Base-by-base conservation (phyloP, 2,113 vertebrate genomes). In the Entomyzon cyanotis region DNA sequence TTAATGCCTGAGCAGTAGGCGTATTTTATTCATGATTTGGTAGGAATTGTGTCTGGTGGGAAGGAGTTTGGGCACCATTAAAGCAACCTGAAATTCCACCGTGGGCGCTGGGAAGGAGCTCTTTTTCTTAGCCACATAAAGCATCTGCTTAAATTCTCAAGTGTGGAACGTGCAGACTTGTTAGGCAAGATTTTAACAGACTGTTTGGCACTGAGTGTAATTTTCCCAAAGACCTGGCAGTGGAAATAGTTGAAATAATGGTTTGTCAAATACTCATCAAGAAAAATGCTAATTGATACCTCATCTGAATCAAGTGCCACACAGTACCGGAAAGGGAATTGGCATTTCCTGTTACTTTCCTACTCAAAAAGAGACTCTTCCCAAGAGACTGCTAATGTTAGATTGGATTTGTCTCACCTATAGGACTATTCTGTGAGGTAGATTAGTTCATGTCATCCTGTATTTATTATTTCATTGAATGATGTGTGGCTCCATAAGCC, bases 191-290 rank as follows among this genome's bases (percentile, higher is more conserved):
- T 96, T 96, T 95, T 94, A 98, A 97, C 97, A 98, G 98, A 97
- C 95, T 93, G 96, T 90, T 97, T 97, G 98, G 97, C 97, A 97
- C 93, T 35, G 68, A 89, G 83, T 58, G 44, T 83, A 94, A 86
- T 95, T 98, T 96, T 98, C 86, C 95, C 83, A 83, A 96, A 97
- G 95, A 97, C 96, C 97, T 98, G 97, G 97, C 97, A 97, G 58
- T 95, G 64, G 93, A 93, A 91, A 96, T 97, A 96, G 88, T 91
- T 97, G 94, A 98, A 97, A 97, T 96, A 97, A 96, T 97, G 96
- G 97, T 97, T 95, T 91, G 96, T 98, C 97, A 97, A 95, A 90
- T 96, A 85, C 88, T 95, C 84, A 94, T 96, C 95, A 95, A 91
- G 94, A 95, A 82, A 96, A 96, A 97, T 85, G 90, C 68, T 96